Base-by-base conservation (phyloP, 2,888 invertebrate species). In the Epistrophella euchroma region DNA sequence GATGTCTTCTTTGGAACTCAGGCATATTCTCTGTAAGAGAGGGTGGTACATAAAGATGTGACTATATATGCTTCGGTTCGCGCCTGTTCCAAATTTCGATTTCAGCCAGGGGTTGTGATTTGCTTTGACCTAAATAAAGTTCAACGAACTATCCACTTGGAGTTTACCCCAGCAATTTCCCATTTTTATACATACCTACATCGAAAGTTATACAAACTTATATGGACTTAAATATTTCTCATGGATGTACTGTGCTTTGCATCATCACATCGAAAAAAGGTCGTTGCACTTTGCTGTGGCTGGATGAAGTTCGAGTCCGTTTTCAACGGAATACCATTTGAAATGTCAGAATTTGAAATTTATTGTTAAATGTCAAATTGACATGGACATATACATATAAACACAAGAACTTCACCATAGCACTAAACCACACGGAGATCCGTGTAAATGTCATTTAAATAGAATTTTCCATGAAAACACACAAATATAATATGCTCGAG, bases 61-160 rank as follows among this genome's bases (percentile, higher is more conserved):
- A 52, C 50, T 45, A 50, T 50, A 73, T 50, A 40, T 70, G 70
- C 17, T 62, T 35, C 40, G 45, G 22, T 74, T 64, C 70, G 83
- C 83, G 83, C 81, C 60, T 70, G 87, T 78, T 62, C 79, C 71
- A 76, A 88, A 88, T 88, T 88, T 88, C 88, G 88, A 89, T 89
- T 89, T 89, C 89, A 88, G 89, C 90, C 91, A 90, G 90, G 90
- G 91, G 90, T 90, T 91, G 91, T 89, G 90, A 90, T 90, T 92
- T 91, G 92, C 92, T 92, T 92, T 92, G 92, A 92, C 92, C 92
- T 85, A 92, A 81, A 89, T 91, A 74, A 64, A 89, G 92, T 89
- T 86, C 91, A 88, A 88, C 90, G 91, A 91, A 90, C 92, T 87
- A 19, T 28, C 64, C 11, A 52, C 28, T 45, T 56, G 28, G 62